These are phyloP conservation scores for Torymus tubicola DNA, from an alignment of 2,888 invertebrate species.

Conservation along the genomic window DNA sequence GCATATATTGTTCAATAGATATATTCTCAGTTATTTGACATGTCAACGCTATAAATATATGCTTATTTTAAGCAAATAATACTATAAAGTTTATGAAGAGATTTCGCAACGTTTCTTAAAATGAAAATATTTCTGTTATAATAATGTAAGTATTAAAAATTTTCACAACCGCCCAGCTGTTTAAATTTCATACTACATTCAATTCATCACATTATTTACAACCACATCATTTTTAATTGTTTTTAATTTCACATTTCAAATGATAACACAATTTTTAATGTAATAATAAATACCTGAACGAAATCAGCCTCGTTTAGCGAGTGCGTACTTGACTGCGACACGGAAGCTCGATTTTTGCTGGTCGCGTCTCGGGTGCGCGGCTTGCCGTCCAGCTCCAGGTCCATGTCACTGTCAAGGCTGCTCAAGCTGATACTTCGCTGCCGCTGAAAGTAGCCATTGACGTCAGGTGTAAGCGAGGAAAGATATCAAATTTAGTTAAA, in stretches of 20 bases:
- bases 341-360: conserved; percentile 69
- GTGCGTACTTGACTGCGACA: conserved; percentile 82
- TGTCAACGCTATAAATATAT: too few relatives aligned
- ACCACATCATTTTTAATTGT: too few relatives aligned
- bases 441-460: conserved; percentile 59
- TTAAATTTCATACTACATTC: too few relatives aligned
- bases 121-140: too few relatives aligned
- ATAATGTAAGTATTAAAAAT: too few relatives aligned
- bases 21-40: too few relatives aligned
- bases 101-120: too few relatives aligned
- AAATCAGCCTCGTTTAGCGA: conserved; percentile 93
- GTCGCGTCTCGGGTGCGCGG: conserved; percentile 77
- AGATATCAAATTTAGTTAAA: conserved; percentile 12
- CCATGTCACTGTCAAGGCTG: conserved; percentile 92
- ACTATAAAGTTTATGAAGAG: too few relatives aligned
- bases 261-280: conserved; percentile 8
- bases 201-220: too few relatives aligned
- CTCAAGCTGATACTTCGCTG: conserved; percentile 83
- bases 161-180: too few relatives aligned
- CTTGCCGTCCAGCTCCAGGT: conserved; percentile 78
- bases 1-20: too few relatives aligned
- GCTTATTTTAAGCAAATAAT: too few relatives aligned
- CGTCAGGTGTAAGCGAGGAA: conserved; percentile 25
- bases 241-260: neutral
- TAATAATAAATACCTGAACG: conserved; percentile 81